Percentiles rank a stretch among this genome's conserved stretches.
phyloP scores from a whole-genome alignment of 2,888 invertebrate species.

The Brenthis hecate region DNA sequence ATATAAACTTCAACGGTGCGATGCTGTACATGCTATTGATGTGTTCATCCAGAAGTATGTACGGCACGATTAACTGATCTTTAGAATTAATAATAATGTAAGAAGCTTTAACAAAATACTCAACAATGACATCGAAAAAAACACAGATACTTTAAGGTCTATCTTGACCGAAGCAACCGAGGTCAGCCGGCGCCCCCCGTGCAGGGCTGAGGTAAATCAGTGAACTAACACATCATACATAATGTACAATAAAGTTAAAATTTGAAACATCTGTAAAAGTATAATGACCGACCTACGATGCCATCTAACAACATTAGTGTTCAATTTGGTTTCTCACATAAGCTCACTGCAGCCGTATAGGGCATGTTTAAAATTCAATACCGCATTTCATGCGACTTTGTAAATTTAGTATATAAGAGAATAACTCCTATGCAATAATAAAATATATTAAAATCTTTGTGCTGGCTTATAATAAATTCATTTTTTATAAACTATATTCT shows the following conservation, averaged over 20 bases:
- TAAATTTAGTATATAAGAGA: conserved; percentile 78
- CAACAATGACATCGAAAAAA: conserved; percentile 40
- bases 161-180: conserved; percentile 39
- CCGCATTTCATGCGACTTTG: conserved; percentile 75
- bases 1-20: conserved; percentile 39
- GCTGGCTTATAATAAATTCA: conserved; percentile 82
- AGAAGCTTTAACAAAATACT: conserved; percentile 45
- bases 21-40: conserved; percentile 24
- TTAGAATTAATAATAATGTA: conserved; percentile 37
- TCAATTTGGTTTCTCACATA: conserved; percentile 51
- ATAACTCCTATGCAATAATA: conserved; percentile 80
- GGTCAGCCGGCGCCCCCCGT: conserved; percentile 20
- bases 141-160: conserved; percentile 36
- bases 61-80: conserved; percentile 30
- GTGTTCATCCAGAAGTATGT: conserved; percentile 13
- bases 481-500: conserved; percentile 77
- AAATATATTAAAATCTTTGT: conserved; percentile 83
- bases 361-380: conserved; percentile 60
- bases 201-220: conserved; percentile 13
- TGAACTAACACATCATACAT: conserved; percentile 5
- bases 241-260: background rate
- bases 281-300: conserved; percentile 23
- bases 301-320: conserved; percentile 33
- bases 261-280: background rate
- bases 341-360: conserved; percentile 63